phyloP scores from a whole-genome alignment of 2,888 invertebrate species.

The Steromphala cineraria region DNA sequence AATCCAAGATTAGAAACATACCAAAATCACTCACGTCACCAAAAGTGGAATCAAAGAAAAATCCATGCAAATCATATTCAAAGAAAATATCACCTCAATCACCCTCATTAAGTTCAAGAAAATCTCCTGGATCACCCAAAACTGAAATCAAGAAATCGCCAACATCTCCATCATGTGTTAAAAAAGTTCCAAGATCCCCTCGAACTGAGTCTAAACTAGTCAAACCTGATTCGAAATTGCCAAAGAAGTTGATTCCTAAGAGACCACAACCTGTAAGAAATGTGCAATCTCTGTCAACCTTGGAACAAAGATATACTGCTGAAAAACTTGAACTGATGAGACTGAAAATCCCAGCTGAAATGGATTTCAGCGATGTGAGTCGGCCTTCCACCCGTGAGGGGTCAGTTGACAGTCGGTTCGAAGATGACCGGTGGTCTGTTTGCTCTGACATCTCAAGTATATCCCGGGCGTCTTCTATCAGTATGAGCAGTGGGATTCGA shows the following conservation, averaged over 20 bases:
- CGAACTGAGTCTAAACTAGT: background rate
- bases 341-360: constrained; percentile 11
- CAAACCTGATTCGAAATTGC: background rate
- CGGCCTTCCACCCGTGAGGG: constrained; percentile 30
- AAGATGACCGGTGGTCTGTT: constrained; percentile 25
- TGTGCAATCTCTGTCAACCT: background rate
- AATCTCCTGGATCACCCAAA: background rate
- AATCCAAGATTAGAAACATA: background rate
- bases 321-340: constrained; percentile 2
- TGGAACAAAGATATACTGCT: constrained; percentile 10
- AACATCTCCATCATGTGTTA: background rate
- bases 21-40: background rate
- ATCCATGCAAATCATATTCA: background rate
- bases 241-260: background rate
- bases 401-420: constrained; percentile 38
- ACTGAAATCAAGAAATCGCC: constrained; percentile 5
- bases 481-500: background rate
- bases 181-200: background rate
- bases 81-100: background rate
- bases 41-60: background rate
- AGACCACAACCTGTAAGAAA: background rate
- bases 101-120: background rate
- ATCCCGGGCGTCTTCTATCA: background rate
- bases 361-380: constrained; percentile 13
- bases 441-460: constrained; percentile 5